Evolutionary conservation across 2,797 vertebrate species (phyloP).

Genomic region (Galago senegalensis): DNA sequence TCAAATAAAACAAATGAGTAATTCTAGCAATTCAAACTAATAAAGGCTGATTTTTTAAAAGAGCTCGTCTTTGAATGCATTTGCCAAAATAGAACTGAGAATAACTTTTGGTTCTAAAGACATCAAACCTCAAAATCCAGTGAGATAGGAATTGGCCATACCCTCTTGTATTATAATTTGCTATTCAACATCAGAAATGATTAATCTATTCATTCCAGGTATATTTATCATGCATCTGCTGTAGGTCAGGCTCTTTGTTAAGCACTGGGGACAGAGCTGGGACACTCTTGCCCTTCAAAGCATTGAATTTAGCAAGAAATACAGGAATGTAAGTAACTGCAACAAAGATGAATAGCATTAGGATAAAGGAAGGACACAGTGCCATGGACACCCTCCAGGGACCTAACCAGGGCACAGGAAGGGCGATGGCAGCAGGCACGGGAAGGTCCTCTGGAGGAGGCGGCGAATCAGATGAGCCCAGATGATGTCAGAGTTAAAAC

Average conservation of each 20-base stretch:
- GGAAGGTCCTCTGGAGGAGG: background rate
- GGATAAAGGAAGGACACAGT: background rate
- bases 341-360: background rate
- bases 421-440: background rate
- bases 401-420: background rate
- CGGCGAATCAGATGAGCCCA: background rate
- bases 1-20: slow-evolving; percentile 72
- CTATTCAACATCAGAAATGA: slow-evolving; percentile 57
- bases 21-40: slow-evolving; percentile 64
- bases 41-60: slow-evolving; percentile 55
- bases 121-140: slow-evolving; percentile 50
- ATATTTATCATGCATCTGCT: background rate
- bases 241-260: background rate
- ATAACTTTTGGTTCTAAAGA: background rate
- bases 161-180: slow-evolving; percentile 18
- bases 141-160: slow-evolving; percentile 31
- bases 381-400: background rate
- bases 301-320: slow-evolving; percentile 39
- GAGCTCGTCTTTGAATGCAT: slow-evolving; percentile 11
- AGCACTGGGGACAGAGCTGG: background rate
- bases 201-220: background rate
- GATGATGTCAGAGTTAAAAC: slow-evolving; percentile 33
- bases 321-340: background rate
- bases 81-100: slow-evolving; percentile 65
- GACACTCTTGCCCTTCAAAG: slow-evolving; percentile 13